These are phyloP conservation scores for Spea hammondii DNA, from an alignment of 2,797 vertebrate species.

Conservation along the genomic window DNA sequence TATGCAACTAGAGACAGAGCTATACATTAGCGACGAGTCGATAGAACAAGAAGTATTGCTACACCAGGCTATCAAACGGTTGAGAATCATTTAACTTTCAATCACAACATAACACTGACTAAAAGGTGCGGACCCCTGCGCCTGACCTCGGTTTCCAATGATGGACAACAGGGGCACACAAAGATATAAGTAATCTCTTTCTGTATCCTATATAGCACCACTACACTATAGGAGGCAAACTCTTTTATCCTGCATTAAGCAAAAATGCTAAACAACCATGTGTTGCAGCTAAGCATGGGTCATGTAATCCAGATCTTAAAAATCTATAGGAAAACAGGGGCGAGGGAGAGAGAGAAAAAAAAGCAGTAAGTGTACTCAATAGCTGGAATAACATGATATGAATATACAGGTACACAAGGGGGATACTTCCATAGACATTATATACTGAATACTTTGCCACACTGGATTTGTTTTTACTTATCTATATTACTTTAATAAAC, in stretches of 20 bases:
- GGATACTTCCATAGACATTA: too few species aligned
- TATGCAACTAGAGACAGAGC: neutral
- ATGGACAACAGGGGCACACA: neutral
- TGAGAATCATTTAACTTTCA: neutral
- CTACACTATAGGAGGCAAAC: neutral
- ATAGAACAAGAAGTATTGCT: neutral
- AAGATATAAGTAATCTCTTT: neutral
- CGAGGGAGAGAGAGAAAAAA: too few species aligned
- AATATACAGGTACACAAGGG: too few species aligned
- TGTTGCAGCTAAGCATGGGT: neutral
- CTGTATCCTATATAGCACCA: conserved; percentile 25
- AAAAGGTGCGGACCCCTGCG: neutral
- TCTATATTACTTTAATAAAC: too few species aligned
- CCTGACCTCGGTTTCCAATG: neutral
- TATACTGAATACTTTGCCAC: too few species aligned
- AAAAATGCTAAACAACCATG: neutral
- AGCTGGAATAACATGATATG: too few species aligned
- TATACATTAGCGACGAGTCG: neutral
- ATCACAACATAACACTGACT: conserved; percentile 26
- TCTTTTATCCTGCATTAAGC: conserved; percentile 36
- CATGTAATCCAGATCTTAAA: neutral
- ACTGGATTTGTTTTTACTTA: too few species aligned
- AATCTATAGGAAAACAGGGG: too few species aligned
- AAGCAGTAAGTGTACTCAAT: too few species aligned
- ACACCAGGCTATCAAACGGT: conserved; percentile 5